These are phyloP conservation scores for Dermolepida albohirtum DNA, from an alignment of 2,888 invertebrate species.

Conservation along the genomic window DNA sequence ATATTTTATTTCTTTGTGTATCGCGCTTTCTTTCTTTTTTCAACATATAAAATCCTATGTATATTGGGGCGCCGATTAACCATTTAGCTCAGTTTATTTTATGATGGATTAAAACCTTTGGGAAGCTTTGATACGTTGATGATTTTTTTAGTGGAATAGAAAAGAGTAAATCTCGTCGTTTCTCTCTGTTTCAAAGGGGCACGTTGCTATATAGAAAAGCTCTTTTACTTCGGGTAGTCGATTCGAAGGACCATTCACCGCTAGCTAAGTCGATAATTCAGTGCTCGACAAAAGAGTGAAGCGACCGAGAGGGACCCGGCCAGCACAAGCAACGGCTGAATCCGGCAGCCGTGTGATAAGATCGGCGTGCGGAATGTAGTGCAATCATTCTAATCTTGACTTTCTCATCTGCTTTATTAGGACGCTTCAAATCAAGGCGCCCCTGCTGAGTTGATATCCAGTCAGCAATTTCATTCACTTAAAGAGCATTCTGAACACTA, in stretches of 20 bases:
- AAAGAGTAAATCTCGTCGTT: conserved; percentile 51
- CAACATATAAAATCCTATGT: no score
- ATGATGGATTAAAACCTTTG: conserved; percentile 55
- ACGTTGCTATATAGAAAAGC: conserved; percentile 44
- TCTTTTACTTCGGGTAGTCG: conserved; percentile 41
- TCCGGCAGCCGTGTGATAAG: conserved; percentile 51
- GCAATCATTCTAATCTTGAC: conserved; percentile 58
- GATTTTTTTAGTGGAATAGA: conserved; percentile 41
- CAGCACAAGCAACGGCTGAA: conserved; percentile 44
- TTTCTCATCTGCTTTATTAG: conserved; percentile 58
- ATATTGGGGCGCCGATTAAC: not conserved
- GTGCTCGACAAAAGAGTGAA: conserved; percentile 51
- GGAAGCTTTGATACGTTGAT: conserved; percentile 49
- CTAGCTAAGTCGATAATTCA: conserved; percentile 56
- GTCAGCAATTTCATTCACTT: conserved; percentile 42
- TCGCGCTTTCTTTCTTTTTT: no score
- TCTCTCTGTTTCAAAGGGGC: not conserved
- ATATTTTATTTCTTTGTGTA: no score
- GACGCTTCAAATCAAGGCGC: conserved; percentile 51
- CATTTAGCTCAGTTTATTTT: conserved; percentile 52
- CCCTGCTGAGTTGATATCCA: conserved; percentile 27
- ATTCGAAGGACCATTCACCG: conserved; percentile 47
- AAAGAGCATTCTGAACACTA: conserved; percentile 1
- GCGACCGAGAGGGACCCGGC: conserved; percentile 8
- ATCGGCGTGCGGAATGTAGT: conserved; percentile 57